Percentiles rank a stretch among this genome's conserved stretches.
Conservation (phyloP, 2,113 vertebrate genomes). For the Glaucomys volans region DNA sequence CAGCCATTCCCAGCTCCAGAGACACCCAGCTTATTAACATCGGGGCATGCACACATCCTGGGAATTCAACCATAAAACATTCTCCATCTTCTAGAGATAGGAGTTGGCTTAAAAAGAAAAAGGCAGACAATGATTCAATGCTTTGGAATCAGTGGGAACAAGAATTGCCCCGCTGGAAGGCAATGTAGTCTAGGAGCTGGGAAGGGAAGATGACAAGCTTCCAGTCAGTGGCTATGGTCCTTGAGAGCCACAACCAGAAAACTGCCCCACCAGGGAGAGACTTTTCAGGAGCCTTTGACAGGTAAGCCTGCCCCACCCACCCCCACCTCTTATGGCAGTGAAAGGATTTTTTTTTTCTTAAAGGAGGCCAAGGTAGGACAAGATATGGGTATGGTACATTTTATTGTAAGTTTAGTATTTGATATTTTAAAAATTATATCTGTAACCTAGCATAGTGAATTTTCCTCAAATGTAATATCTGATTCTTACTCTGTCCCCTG, state of each 20-base stretch:
- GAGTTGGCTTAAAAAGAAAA: constrained; percentile 53
- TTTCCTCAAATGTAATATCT: neutral
- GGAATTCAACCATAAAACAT: constrained; percentile 38
- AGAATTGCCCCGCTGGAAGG: neutral
- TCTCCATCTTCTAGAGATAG: constrained; percentile 60
- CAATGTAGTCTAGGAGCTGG: neutral
- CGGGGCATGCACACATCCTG: neutral
- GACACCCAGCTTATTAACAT: constrained; percentile 68
- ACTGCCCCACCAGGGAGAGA: neutral
- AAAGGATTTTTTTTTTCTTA: neutral
- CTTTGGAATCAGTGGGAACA: constrained; percentile 66
- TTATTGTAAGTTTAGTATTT: neutral
- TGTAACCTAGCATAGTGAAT: neutral
- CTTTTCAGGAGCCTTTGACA: neutral
- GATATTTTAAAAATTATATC: neutral
- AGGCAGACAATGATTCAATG: constrained; percentile 37
- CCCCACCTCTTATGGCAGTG: neutral
- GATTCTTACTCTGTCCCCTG: neutral
- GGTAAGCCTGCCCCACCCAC: neutral
- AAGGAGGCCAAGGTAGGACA: neutral
- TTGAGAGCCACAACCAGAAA: neutral
- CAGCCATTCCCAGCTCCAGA: constrained; percentile 66
- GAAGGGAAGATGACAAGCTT: neutral
- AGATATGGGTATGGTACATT: neutral
- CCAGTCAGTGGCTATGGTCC: neutral